phyloP scores from a whole-genome alignment of 2,888 invertebrate genomes.

The Leptura quadrifasciata region DNA sequence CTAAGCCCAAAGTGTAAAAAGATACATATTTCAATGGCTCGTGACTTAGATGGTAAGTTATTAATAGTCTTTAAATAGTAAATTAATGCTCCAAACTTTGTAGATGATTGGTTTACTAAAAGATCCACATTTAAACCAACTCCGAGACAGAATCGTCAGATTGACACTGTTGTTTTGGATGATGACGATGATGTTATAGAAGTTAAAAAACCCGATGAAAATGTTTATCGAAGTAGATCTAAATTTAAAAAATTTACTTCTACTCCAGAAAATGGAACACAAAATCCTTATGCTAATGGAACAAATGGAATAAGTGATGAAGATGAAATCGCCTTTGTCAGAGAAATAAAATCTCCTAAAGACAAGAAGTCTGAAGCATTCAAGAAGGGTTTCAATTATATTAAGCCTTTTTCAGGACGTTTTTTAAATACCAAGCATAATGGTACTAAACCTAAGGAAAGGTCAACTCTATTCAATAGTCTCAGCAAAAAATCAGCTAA shows the following conservation, averaged over 20 bases:
- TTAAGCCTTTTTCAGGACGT: conserved; percentile 41
- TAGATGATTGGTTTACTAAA: conserved; percentile 53
- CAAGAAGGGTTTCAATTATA: conserved; percentile 55
- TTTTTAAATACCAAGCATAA: conserved; percentile 31
- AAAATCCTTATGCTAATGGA: conserved; percentile 39
- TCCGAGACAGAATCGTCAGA: conserved; percentile 31
- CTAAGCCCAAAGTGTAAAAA: conserved; percentile 58
- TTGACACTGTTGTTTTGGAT: conserved; percentile 57
- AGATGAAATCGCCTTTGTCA: conserved; percentile 66
- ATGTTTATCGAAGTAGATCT: conserved; percentile 10
- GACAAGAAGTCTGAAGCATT: conserved; percentile 61
- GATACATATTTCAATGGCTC: conserved; percentile 50
- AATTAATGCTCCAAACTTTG: conserved; percentile 37
- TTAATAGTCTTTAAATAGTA: neutral
- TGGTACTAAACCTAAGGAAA: conserved; percentile 41
- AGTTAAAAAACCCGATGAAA: conserved; percentile 29
- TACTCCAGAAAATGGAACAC: conserved; percentile 43
- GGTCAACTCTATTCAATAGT: conserved; percentile 36
- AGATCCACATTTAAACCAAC: conserved; percentile 45
- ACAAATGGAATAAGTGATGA: conserved; percentile 53
- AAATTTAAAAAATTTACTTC: conserved; percentile 48
- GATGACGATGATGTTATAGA: conserved; percentile 60
- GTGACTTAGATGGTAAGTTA: conserved; percentile 51
- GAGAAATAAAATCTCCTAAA: conserved; percentile 58
- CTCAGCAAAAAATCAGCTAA: conserved; percentile 13